These are phyloP conservation scores for Leuciscus waleckii DNA, from an alignment of 2,797 vertebrate genomes.

Conservation along the genomic window DNA sequence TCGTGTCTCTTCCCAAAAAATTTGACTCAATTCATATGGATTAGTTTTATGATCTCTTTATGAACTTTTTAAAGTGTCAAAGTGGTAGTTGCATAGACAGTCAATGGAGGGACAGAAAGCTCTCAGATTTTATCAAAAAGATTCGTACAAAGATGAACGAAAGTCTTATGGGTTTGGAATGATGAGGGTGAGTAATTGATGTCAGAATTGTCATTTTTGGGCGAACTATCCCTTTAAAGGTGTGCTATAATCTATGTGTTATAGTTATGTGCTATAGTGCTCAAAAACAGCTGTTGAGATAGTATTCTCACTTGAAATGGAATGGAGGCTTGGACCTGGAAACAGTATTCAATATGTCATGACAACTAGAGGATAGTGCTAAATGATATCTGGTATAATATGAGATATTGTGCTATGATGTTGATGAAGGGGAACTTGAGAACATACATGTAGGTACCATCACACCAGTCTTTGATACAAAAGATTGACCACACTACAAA, in stretches of 20 bases:
- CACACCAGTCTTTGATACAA: neutral
- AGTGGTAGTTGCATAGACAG: no score
- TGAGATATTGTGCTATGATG: neutral
- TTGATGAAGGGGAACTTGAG: neutral
- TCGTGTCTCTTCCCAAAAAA: no score
- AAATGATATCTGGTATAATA: neutral
- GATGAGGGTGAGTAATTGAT: no score
- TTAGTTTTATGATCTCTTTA: neutral
- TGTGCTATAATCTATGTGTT: neutral
- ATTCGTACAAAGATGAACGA: accelerated
- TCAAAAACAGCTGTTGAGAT: neutral
- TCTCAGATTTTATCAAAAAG: no score
- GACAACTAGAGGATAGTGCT: neutral
- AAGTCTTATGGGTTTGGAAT: neutral
- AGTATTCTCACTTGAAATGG: neutral
- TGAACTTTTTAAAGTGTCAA: no score
- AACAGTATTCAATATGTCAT: neutral
- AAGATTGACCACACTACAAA: neutral
- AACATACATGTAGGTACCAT: neutral
- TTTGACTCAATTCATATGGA: no score
- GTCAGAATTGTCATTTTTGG: no score
- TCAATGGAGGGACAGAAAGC: no score
- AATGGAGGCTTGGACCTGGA: neutral
- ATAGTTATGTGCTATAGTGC: neutral
- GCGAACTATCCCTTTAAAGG: neutral